Evolutionary conservation across 1,140 invertebrate species (phyloP), one percentile per base, ranked within the genome.

Genomic region (Gryllus bimaculatus): DNA sequence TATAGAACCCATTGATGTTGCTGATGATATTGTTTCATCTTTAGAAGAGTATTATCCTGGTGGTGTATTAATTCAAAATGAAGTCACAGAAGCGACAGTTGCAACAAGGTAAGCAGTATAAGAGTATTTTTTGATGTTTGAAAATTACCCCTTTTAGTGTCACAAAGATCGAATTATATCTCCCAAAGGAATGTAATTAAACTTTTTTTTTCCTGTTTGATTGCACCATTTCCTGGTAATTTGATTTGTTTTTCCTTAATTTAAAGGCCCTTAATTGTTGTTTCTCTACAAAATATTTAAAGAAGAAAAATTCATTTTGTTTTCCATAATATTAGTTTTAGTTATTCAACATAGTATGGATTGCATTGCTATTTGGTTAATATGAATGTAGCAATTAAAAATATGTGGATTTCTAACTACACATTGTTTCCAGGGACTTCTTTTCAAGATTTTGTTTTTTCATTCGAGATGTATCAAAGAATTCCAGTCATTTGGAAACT

Each of bases 361-460:
- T 13, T 20, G 10, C 79, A 18, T 47, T 74, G 74, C 54, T 12
- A 79, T 48, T 75, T 66, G 21, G 48, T 47, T 78, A 39, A 47
- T 75, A 47, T 75, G 12, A 47, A 13, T 13, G 20, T 18, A 76
- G 15, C 21, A 18, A 3, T 76, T 20, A 76, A 76, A 76, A 76
- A 76, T 21, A 76, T 76, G 21, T 13, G 39, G 48, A 78, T 54
- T 49, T 48, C n/a, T 73, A 73, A 49, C 47, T 48, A 0, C 20
- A 79, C 21, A 76, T 75, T 77, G 78, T 78, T 80, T 79, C 85
- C 79, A 84, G 88, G 78, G 86, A 90, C 81, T 85, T 90, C 78
- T 90, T 90, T 82, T 89, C 89, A 39, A 89, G 89, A 82, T 90
- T 90, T 83, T 89, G 88, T 78, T 90, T 88, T 83, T 90, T 86